phyloP scores from a whole-genome alignment of 2,113 vertebrate species.

The Pelecanus crispus region DNA sequence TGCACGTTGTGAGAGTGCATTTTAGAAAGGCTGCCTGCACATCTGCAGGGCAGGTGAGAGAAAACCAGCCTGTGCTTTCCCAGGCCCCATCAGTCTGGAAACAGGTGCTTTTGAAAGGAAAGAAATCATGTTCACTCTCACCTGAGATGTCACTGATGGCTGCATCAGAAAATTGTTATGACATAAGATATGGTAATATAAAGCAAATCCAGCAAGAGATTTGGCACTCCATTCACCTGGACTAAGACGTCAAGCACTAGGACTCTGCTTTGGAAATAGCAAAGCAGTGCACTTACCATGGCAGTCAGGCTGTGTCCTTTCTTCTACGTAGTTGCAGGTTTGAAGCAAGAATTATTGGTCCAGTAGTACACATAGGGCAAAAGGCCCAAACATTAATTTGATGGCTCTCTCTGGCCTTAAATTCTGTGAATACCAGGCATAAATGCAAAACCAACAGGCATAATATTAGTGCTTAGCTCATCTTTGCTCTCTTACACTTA shows the following conservation, averaged over 20 bases:
- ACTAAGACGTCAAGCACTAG: neutral
- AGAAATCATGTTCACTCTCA: neutral
- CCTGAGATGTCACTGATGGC: neutral
- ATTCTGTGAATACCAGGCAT: neutral
- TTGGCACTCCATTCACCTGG: neutral
- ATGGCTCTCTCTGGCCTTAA: neutral
- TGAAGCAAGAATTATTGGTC: neutral
- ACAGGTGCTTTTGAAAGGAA: neutral
- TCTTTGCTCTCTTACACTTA: neutral
- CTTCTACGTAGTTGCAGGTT: neutral
- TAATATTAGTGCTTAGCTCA: neutral
- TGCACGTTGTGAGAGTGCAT: accelerated
- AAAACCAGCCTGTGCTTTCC: accelerated
- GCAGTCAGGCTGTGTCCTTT: neutral
- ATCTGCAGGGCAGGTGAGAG: neutral
- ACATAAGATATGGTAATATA: neutral
- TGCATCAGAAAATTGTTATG: neutral
- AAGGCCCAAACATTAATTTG: neutral
- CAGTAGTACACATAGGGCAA: neutral
- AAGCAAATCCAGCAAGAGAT: neutral
- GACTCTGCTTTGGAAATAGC: neutral
- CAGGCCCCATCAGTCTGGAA: neutral
- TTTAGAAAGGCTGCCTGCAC: neutral
- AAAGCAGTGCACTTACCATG: neutral
- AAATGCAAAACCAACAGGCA: neutral